Conservation (phyloP, 2,888 invertebrate genomes). For the Yponomeuta cagnagella region DNA sequence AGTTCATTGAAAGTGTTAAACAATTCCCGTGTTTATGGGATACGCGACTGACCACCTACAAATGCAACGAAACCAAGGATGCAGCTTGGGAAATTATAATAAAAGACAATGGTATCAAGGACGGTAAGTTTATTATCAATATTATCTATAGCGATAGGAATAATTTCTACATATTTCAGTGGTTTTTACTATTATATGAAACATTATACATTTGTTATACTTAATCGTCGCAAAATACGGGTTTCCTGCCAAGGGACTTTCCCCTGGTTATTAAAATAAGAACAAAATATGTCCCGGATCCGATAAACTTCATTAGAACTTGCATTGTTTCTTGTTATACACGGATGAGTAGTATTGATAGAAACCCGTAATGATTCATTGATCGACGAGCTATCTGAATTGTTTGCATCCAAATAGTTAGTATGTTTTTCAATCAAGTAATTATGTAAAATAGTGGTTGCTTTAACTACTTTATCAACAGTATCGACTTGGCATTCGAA, state of each 20-base stretch:
- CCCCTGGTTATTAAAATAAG: constrained; percentile 16
- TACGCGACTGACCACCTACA: constrained; percentile 7
- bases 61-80: constrained; percentile 16
- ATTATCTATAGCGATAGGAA: constrained; percentile 17
- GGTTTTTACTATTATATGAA: constrained; percentile 16
- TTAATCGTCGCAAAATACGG: constrained; percentile 18
- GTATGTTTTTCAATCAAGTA: constrained; percentile 10
- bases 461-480: constrained; percentile 23
- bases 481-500: constrained; percentile 21
- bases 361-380: constrained; percentile 4
- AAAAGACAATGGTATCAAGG: constrained; percentile 11
- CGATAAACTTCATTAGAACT: constrained; percentile 7
- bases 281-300: constrained; percentile 7
- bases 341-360: constrained; percentile 4
- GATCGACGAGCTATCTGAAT: constrained; percentile 4
- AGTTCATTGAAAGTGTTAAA: constrained; percentile 7
- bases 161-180: constrained; percentile 17
- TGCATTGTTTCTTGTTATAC: constrained; percentile 6
- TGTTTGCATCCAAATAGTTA: constrained; percentile 4
- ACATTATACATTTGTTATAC: constrained; percentile 17
- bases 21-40: constrained; percentile 7
- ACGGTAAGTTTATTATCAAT: constrained; percentile 16
- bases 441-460: constrained; percentile 19
- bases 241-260: constrained; percentile 17
- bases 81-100: constrained; percentile 16